phyloP scores from a whole-genome alignment of 2,888 invertebrate genomes.

The Xiphydria camelus region DNA sequence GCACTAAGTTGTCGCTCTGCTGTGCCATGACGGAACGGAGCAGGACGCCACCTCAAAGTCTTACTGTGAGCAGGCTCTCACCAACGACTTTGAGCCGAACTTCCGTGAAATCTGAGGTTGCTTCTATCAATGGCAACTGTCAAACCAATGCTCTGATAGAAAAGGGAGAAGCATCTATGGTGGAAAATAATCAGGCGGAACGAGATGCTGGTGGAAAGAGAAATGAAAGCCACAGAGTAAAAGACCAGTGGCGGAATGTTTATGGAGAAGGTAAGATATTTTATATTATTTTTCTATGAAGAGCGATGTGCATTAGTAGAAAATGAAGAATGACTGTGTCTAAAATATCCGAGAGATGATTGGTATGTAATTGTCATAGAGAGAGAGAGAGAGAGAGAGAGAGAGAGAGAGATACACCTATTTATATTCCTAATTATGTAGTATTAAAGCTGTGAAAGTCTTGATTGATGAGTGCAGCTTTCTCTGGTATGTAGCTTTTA shows the following conservation, averaged over 20 bases:
- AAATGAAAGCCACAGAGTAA: slow-evolving; percentile 10
- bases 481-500: no score
- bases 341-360: no score
- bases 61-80: slow-evolving; percentile 46
- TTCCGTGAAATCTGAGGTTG: slow-evolving; percentile 45
- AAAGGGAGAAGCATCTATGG: slow-evolving; percentile 16
- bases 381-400: no score
- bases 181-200: not conserved
- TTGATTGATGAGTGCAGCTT: no score
- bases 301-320: no score
- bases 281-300: not conserved
- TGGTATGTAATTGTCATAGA: no score
- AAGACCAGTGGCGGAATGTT: slow-evolving; percentile 30
- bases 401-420: no score
- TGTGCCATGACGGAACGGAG: slow-evolving; percentile 59
- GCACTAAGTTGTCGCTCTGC: slow-evolving; percentile 53
- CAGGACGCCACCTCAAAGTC: slow-evolving; percentile 53
- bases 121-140: slow-evolving; percentile 41
- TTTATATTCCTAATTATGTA: no score
- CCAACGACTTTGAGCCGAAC: slow-evolving; percentile 42
- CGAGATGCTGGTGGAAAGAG: not conserved
- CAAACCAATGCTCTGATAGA: slow-evolving; percentile 34
- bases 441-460: no score
- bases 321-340: no score
- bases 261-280: slow-evolving; percentile 36